Base-by-base conservation (phyloP, 2,113 vertebrate species). In the Semicossyphus pulcher region DNA sequence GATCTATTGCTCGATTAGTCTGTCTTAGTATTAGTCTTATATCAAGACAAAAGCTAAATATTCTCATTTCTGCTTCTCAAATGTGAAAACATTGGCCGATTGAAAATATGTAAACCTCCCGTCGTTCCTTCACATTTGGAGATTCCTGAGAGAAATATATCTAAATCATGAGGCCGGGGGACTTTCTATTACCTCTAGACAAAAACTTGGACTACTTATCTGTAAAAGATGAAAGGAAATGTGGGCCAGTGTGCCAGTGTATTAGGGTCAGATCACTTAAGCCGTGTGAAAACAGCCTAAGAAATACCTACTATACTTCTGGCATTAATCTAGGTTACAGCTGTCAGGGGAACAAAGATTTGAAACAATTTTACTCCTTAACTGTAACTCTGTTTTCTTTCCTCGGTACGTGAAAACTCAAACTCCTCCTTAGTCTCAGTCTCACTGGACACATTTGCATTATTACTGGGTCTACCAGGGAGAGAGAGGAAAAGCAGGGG, bases 401-500 rank as follows among this genome's bases (percentile, higher is more conserved):
- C 32, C 37, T 63, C 47, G 54, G 63, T 28, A 21, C 1, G 8
- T 56, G 36, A 80, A 52, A 57, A 64, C 49, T 58, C 25, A 37
- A 65, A 59, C 25, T 53, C 72, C 56, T 76, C 34, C 56, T 74
- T 10, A 9, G 10, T 20, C 59, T 45, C 32, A 10, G 61, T 79
- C 87, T 76, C 84, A 12, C 28, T 37, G 76, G 70, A 73, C 78
- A 53, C 52, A 78, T 80, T 79, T 71, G 23, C 67, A 65, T 73
- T 72, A 72, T 79, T 77, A 58, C 66, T 41, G 68, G 2, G 36
- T 81, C 52, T 36, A 63, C 25, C 10, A 15, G 34, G 68, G 56
- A 54, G 36, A 53, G 12, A 20, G 34, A 48, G 25, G 36, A 48
- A 20, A 48, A 73, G 12, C 62, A 20, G 26, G 44, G 49, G 26